phyloP scores from a whole-genome alignment of 2,888 invertebrate genomes.

The Endotricha flammealis region DNA sequence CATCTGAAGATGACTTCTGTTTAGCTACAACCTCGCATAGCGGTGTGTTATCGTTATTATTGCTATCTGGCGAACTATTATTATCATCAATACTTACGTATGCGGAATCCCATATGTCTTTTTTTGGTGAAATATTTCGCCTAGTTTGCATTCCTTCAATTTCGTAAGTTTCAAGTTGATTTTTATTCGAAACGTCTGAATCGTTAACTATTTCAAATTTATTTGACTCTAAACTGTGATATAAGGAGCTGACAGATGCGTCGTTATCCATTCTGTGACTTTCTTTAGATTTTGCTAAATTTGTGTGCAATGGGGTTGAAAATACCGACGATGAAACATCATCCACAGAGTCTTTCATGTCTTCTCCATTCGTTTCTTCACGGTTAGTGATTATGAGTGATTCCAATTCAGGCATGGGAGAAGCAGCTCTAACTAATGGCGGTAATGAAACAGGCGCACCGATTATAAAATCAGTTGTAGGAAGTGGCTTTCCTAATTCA shows the following conservation, averaged over 20 bases:
- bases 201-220: slow-evolving; percentile 36
- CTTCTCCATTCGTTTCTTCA: slow-evolving; percentile 17
- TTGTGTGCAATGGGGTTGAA: slow-evolving; percentile 32
- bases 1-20: slow-evolving; percentile 37
- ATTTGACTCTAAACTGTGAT: slow-evolving; percentile 52
- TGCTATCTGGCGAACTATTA: slow-evolving; percentile 62
- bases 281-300: slow-evolving; percentile 16
- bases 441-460: slow-evolving; percentile 73
- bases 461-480: slow-evolving; percentile 66
- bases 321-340: slow-evolving; percentile 27
- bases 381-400: slow-evolving; percentile 37
- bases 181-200: slow-evolving; percentile 34
- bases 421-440: slow-evolving; percentile 47
- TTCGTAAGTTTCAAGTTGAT: slow-evolving; percentile 32
- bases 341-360: slow-evolving; percentile 14
- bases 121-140: slow-evolving; percentile 46
- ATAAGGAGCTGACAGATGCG: slow-evolving; percentile 36
- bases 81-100: slow-evolving; percentile 75
- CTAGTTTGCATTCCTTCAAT: slow-evolving; percentile 28
- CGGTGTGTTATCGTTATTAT: slow-evolving; percentile 49
- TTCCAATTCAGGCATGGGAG: slow-evolving; percentile 50
- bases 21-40: slow-evolving; percentile 40
- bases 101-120: slow-evolving; percentile 74
- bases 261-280: slow-evolving; percentile 23
- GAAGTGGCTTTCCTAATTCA: slow-evolving; percentile 29